Conservation (phyloP, 2,113 vertebrate species). For the Herpailurus yagouaroundi region DNA sequence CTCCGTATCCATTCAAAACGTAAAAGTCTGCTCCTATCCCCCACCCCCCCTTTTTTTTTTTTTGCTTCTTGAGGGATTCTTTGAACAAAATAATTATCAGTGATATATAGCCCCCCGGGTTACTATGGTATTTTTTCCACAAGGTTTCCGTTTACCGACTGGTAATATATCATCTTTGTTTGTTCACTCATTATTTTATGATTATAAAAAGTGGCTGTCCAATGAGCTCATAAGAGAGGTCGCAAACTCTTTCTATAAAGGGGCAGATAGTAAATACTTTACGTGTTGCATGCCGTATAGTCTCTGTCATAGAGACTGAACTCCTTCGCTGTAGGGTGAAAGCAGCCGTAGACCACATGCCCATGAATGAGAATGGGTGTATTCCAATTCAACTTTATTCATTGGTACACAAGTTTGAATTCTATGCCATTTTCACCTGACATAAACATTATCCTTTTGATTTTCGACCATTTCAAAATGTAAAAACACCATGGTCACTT, state of each 20-base stretch:
- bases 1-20: neutral
- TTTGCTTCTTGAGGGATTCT: neutral
- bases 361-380: neutral
- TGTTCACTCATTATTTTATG: neutral
- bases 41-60: accelerated
- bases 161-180: neutral
- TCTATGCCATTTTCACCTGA: neutral
- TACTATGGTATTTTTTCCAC: neutral
- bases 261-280: neutral
- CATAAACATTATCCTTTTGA: neutral
- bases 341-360: accelerated
- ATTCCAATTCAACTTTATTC: neutral
- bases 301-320: neutral
- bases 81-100: neutral
- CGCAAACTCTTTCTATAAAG: neutral
- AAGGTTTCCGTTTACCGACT: neutral
- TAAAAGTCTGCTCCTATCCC: neutral
- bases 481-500: neutral
- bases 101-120: neutral
- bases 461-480: neutral
- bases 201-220: neutral
- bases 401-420: neutral
- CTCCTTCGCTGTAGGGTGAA: neutral
- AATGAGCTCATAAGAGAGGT: neutral
- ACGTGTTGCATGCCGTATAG: neutral